Evolutionary conservation across 1,140 invertebrate species (phyloP), one percentile per base, ranked within the genome.

Genomic region (Neodiprion virginianus): DNA sequence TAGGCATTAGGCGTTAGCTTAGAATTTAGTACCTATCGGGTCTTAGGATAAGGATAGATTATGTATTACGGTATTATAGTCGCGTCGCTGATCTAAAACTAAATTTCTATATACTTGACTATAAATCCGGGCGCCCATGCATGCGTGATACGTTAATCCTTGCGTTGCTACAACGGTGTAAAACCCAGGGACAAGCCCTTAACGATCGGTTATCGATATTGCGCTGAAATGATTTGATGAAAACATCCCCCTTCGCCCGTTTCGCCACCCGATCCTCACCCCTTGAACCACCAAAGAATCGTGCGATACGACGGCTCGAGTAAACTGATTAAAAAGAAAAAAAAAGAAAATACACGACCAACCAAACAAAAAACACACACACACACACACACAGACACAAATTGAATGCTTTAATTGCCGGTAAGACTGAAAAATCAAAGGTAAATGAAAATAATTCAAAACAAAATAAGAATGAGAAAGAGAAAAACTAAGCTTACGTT

Each of bases 371-470:
- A 40, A 40, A 40, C 28, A 40, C 28, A 40, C 28, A 40, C 28
- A 40, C 28, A 40, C 28, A 40, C 28, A 40, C 28, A 40, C 5
- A 61, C 53, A 61, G n/a, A 40, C 28, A 61, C 53, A 61, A 61
- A 61, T 14, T 14, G 11, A 12, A 77, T 78, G 75, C 75, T 79
- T 80, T 76, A 65, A 75, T 77, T 53, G 71, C 71, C 74, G 75
- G 77, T 79, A 80, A 82, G 81, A 82, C 81, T 80, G 81, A 82
- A 50, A 79, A 82, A 82, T 80, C 81, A 82, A 80, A 82, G 72
- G 75, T 61, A 8, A 61, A 14, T 61, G 53, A 61, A 61, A 61
- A 61, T 14, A 61, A 17, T 17, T 61, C 4, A 61, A 61, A 61
- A 65, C 69, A 76, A 73, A 76, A 77, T 72, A 75, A 79, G 76